phyloP scores from a whole-genome alignment of 1,140 invertebrate species.

The Chironomus tepperi region DNA sequence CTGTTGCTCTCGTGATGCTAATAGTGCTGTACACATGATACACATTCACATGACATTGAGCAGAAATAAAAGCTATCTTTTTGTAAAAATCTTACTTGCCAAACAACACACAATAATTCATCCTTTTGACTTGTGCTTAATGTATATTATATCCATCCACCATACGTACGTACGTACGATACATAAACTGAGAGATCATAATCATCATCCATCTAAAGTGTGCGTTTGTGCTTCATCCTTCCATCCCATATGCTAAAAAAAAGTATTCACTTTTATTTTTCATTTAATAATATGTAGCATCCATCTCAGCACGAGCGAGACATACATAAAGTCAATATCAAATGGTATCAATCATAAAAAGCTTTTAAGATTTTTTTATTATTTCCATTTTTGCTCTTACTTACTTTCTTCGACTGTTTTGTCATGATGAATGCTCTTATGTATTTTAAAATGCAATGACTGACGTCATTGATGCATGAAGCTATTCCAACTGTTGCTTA shows the following conservation, averaged over 20 bases:
- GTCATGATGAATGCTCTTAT: background rate
- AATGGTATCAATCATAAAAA: constrained; percentile 16
- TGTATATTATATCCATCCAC: background rate
- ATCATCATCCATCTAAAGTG: background rate
- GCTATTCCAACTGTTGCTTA: background rate
- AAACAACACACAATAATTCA: background rate
- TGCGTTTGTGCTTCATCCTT: constrained; percentile 3
- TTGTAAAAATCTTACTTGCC: too few species aligned
- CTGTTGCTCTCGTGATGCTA: background rate
- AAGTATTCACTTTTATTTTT: too few species aligned
- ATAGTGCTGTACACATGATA: too few species aligned
- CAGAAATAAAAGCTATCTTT: too few species aligned
- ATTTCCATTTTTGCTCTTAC: too few species aligned
- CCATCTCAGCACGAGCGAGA: constrained; percentile 11
- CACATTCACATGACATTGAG: too few species aligned
- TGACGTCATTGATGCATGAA: background rate
- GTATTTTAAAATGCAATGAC: background rate
- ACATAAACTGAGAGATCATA: background rate
- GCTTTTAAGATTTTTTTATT: background rate
- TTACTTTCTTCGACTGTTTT: background rate
- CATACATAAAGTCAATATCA: constrained; percentile 16
- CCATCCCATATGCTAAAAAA: background rate
- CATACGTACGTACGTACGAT: constrained; percentile 34
- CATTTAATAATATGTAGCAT: too few species aligned
- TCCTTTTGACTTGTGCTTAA: background rate